phyloP scores from a whole-genome alignment of 2,888 invertebrate genomes.

The Augiades crinisus region DNA sequence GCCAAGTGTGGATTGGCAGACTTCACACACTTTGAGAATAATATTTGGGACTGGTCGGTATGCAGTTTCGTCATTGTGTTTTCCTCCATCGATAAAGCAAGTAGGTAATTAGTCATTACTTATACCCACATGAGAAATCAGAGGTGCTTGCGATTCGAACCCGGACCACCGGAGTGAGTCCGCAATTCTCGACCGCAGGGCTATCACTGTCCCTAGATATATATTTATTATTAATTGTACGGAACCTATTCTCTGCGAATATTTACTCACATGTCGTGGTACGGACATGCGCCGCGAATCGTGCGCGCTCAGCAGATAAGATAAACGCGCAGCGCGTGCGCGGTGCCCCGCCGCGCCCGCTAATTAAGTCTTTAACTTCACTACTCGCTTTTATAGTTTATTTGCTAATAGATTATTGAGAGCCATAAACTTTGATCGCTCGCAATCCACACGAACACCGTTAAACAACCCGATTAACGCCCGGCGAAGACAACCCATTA shows the following conservation, averaged over 20 bases:
- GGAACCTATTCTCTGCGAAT: neutral
- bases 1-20: no score
- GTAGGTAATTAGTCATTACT: no score
- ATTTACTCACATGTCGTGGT: neutral
- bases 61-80: no score
- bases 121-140: no score
- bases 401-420: constrained; percentile 52
- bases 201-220: no score
- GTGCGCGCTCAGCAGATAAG: constrained; percentile 59
- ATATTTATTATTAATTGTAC: no score
- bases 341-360: constrained; percentile 67
- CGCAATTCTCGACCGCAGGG: no score
- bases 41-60: no score
- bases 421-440: constrained; percentile 33
- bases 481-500: constrained; percentile 23
- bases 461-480: constrained; percentile 26
- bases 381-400: constrained; percentile 57
- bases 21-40: no score
- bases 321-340: constrained; percentile 61
- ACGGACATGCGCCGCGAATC: constrained; percentile 45
- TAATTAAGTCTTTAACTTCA: constrained; percentile 77
- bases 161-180: no score
- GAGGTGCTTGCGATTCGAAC: no score
- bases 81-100: no score
- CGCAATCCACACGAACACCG: constrained; percentile 23